These are phyloP conservation scores for Microvelia longipes DNA, from an alignment of 1,140 invertebrate genomes.

Conservation along the genomic window DNA sequence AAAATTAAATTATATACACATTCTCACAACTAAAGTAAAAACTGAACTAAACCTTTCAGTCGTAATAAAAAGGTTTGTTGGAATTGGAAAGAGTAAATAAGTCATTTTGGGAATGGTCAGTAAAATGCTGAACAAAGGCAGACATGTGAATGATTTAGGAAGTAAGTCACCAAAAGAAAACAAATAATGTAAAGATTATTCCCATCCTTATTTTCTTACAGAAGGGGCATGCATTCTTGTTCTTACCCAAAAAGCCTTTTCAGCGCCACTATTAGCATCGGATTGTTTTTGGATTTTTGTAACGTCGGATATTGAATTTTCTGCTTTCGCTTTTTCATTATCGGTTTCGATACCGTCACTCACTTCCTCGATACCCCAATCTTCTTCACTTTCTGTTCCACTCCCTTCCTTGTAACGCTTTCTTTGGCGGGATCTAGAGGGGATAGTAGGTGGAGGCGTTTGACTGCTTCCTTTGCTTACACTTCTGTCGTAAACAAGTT, in stretches of 20 bases:
- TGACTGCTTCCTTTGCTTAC: too few relatives aligned
- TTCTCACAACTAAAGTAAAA: too few relatives aligned
- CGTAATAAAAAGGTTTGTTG: too few relatives aligned
- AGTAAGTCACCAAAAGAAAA: too few relatives aligned
- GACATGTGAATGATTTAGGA: too few relatives aligned
- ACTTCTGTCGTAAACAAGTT: neutral
- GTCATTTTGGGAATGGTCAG: too few relatives aligned
- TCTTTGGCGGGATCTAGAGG: neutral
- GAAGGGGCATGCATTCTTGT: neutral
- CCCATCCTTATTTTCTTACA: too few relatives aligned
- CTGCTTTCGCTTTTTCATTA: neutral
- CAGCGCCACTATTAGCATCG: neutral
- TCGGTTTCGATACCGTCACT: neutral
- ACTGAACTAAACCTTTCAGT: too few relatives aligned
- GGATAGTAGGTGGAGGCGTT: neutral
- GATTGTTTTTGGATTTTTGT: neutral
- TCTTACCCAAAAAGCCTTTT: slow-evolving; percentile 2
- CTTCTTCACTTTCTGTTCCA: neutral
- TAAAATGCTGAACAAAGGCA: too few relatives aligned
- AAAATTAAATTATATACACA: too few relatives aligned
- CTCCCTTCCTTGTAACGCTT: neutral
- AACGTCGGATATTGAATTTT: neutral
- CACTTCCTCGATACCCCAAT: neutral
- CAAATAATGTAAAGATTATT: too few relatives aligned
- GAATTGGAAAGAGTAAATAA: too few relatives aligned